Evolutionary conservation across 2,888 invertebrate genomes (phyloP).

Genomic region (Dasypolia templi): DNA sequence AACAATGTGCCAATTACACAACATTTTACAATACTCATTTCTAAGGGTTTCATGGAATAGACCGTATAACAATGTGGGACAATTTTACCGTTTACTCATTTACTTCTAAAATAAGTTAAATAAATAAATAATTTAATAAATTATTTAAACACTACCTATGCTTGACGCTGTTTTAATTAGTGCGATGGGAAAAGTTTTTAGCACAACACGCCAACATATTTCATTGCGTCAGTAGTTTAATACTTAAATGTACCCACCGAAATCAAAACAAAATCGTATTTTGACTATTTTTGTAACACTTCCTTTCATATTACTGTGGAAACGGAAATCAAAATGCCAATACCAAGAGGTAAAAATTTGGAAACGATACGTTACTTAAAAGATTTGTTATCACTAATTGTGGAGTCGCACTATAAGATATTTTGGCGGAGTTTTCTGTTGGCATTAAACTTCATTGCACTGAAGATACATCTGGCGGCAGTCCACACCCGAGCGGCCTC

Average conservation of each 20-base stretch:
- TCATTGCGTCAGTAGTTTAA: slow-evolving; percentile 64
- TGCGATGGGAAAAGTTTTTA: slow-evolving; percentile 78
- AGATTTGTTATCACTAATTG: slow-evolving; percentile 68
- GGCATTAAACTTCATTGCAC: slow-evolving; percentile 95
- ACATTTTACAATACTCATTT: slow-evolving; percentile 65
- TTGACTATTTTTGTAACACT: slow-evolving; percentile 61
- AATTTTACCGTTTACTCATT: slow-evolving; percentile 80
- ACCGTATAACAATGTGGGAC: slow-evolving; percentile 67
- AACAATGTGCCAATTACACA: slow-evolving; percentile 80
- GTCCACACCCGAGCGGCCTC: slow-evolving; percentile 96
- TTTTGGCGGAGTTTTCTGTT: slow-evolving; percentile 67
- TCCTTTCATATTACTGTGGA: slow-evolving; percentile 32
- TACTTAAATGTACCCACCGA: slow-evolving; percentile 67
- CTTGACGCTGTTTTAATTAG: slow-evolving; percentile 74
- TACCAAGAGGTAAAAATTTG: slow-evolving; percentile 59
- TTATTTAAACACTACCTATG: slow-evolving; percentile 83
- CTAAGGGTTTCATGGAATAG: slow-evolving; percentile 60
- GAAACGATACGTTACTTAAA: slow-evolving; percentile 61
- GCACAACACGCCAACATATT: slow-evolving; percentile 68
- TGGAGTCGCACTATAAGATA: slow-evolving; percentile 65
- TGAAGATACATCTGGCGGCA: slow-evolving; percentile 96
- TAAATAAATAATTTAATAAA: slow-evolving; percentile 89
- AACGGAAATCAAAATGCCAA: slow-evolving; percentile 45
- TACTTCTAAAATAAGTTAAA: slow-evolving; percentile 89
- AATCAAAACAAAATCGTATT: slow-evolving; percentile 63